These are phyloP conservation scores for Anisognathus igniventris DNA, from an alignment of 2,797 vertebrate species.

Conservation along the genomic window DNA sequence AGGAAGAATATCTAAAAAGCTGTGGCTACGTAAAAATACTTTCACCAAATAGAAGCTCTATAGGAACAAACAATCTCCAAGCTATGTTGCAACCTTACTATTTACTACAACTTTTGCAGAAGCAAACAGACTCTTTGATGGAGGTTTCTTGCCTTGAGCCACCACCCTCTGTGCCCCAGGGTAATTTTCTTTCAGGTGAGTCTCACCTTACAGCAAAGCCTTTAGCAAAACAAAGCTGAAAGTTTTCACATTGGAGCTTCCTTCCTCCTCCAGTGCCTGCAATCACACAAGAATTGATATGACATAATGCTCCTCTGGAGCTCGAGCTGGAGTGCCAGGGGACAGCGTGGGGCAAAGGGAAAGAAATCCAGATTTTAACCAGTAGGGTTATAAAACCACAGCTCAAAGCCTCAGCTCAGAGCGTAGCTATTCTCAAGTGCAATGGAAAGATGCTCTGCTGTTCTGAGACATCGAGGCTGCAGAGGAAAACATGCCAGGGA, in stretches of 20 bases:
- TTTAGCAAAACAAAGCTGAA: background rate
- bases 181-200: background rate
- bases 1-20: background rate
- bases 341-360: background rate
- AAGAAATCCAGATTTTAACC: background rate
- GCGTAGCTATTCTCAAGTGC: background rate
- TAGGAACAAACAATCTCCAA: background rate
- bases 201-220: background rate
- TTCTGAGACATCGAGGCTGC: background rate
- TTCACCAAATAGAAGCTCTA: background rate
- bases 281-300: background rate
- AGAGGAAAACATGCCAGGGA: background rate
- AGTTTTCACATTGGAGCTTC: background rate
- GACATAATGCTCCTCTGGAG: background rate
- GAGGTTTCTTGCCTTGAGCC: background rate
- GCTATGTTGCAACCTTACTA: background rate
- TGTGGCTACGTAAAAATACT: background rate
- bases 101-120: background rate
- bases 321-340: background rate
- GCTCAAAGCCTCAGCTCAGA: background rate
- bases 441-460: background rate
- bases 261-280: background rate
- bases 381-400: background rate
- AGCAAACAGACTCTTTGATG: background rate
- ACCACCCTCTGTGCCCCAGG: accelerated